Evolutionary conservation across 1,140 invertebrate species (phyloP).

Genomic region (Drosophila quadrilineata): DNA sequence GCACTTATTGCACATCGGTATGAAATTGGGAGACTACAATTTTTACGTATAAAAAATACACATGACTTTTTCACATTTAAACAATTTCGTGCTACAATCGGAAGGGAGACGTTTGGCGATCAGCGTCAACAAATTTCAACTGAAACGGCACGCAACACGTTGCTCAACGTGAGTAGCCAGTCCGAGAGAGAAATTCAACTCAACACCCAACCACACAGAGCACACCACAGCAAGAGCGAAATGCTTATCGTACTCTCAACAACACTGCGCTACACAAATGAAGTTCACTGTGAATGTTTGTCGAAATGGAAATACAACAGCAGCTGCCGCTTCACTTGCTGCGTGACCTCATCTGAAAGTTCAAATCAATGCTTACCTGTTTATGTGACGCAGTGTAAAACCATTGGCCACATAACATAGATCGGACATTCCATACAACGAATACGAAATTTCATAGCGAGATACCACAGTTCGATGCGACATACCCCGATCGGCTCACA

Average conservation of each 20-base stretch:
- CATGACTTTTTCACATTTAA: neutral
- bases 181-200: conserved; percentile 8
- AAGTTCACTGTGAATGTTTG: neutral
- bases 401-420: too few species aligned
- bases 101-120: conserved; percentile 52
- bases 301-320: too few species aligned
- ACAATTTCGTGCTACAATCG: conserved; percentile 14
- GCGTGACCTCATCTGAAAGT: too few species aligned
- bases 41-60: conserved; percentile 23
- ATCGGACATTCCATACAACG: too few species aligned
- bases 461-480: too few species aligned
- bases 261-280: conserved; percentile 29
- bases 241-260: conserved; percentile 26
- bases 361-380: too few species aligned
- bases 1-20: conserved; percentile 58
- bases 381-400: too few species aligned
- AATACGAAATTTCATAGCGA: too few species aligned
- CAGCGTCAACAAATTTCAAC: conserved; percentile 43
- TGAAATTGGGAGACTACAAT: conserved; percentile 55
- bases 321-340: too few species aligned
- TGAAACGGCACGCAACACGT: conserved; percentile 29
- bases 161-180: conserved; percentile 12
- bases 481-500: too few species aligned
- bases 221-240: neutral
- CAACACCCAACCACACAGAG: conserved; percentile 5